Base-by-base conservation (phyloP, 1,140 invertebrate genomes). In the Gryllus bimaculatus region DNA sequence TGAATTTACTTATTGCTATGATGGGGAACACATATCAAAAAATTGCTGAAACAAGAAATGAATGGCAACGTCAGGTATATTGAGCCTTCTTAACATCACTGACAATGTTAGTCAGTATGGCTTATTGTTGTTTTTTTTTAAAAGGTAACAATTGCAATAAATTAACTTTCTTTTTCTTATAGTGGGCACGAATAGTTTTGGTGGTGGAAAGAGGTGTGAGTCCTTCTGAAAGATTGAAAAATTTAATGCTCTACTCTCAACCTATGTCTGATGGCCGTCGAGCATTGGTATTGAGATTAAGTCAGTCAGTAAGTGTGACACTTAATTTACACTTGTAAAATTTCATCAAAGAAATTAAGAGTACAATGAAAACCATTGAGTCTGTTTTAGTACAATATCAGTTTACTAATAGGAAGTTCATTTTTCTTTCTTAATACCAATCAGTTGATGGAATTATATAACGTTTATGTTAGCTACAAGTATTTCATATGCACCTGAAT, bases 1-100 rank as follows among this genome's bases (percentile, higher is more conserved):
- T 99, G 18, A 99, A 99, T 89, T 97, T 99, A 95, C 89, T 99
- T 84, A 99, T 99, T 83, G 98, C 98, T 82, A 99, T 99, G 97
- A 99, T 99, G 97, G 98, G 97, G 3, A 98, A 99, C 85, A 99
- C 98, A 26, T 99, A 99, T 86, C 96, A 98, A 86, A 96, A 96
- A 86, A 98, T 99, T 82, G 96, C 96, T 7, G 96, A 98, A 86
- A 98, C 97, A 7, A 90, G 96, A 82, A 98, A 98, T 85, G 98
- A 99, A 85, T 99, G 97, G 96, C 96, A 99, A 87, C 88, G 98
- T 87, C 97, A 99, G 90, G 93, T 95, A 87, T 84, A 82, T 75
- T 13, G 21, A 75, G 26, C 5, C 1, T 39, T 39, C 26, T 39
- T 39, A 39, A 39, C 26, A 39, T 39, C 26, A 39, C 5, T 39